Evolutionary conservation across 2,888 invertebrate genomes (phyloP), one percentile per base, ranked within the genome.

Genomic region (Ormyrus nitidulus): DNA sequence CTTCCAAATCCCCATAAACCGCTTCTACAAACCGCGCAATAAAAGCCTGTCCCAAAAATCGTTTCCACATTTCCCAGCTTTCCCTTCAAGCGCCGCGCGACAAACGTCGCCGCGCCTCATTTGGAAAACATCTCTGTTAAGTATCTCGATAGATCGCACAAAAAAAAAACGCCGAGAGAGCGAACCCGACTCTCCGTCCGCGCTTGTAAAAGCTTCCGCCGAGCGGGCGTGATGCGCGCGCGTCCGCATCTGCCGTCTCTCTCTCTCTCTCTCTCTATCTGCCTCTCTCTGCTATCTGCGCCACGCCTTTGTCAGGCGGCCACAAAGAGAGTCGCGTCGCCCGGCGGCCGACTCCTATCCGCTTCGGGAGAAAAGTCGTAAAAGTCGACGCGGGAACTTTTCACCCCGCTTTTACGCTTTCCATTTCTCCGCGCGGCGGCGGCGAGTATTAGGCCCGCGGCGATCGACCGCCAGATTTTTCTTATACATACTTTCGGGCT

Each of bases 351-450:
- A 34, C 34, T 3, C 0, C 2, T 2, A 2, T 19, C 13, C 8
- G 5, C 58, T 4, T 34, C 34, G 51, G 71, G 59, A 71, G 66
- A 76, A 76, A 80, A 71, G 66, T 71, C 70, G 72, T 80, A 80
- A 75, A 79, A 46, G 6, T 49, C 48, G 58, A 61, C 34, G 34
- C 34, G 34, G 34, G 46, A 49, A 53, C 49, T 68, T 68, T 56
- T 61, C n/a, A 34, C 34, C 51, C 44, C 48, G 34, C 34, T 53
- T 34, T 68, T 61, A 53, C 10, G 53, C 59, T 72, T 59, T 59
- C 44, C 66, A 9, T 66, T 77, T 72, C 48, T 65, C 46, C 11
- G 13, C 48, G 13, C 19, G 19, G 2, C 11, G 13, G 34, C 34
- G 1, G 6, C 6, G 46, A 56, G n/a, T 6, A 54, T 46, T 1